Evolutionary conservation across 2,113 vertebrate genomes (phyloP), one percentile per base, ranked within the genome.

Genomic region (Otus sunia): DNA sequence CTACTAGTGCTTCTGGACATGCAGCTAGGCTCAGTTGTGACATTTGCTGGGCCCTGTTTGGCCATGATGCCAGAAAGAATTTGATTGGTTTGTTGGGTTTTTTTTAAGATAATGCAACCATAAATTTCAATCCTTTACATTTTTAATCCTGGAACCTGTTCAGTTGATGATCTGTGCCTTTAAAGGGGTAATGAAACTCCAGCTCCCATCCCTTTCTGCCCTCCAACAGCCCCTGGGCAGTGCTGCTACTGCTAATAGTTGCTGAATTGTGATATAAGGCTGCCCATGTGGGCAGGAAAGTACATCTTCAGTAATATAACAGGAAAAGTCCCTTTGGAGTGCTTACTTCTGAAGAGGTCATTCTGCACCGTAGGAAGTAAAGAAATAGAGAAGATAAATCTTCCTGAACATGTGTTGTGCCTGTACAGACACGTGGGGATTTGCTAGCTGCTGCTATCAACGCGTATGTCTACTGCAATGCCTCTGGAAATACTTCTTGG

Each of bases 381-480:
- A 87, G 73, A 88, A 88, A 74, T 17, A 67, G 59, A 63, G 43
- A 60, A 89, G 64, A 67, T 75, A 85, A 88, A 75, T 94, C 56
- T 89, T 79, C 71, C 56, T 81, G 79, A 68, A 39, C 22, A 5
- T 20, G 29, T 22, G 25, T 59, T 77, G 68, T 12, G 30, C 47
- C n/a, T 81, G 52, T 77, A 34, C 37, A 83, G 82, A 62, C 50
- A 80, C 0, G 5, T 1, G 2, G 36, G 18, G 73, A 75, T 60
- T 52, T 67, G 49, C 53, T n/a, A 79, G 91, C 68, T 2, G 5
- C 66, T 93, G 25, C 23, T 79, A 68, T 86, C 59, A 53, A 25
- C 0, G 1, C 0, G 0, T 64, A 39, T 15, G 45, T 80, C 75
- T 77, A 30, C 47, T 63, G 85, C 55, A 55, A 2, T 80, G 64